phyloP scores from a whole-genome alignment of 2,797 vertebrate genomes.

The Microchirus variegatus region DNA sequence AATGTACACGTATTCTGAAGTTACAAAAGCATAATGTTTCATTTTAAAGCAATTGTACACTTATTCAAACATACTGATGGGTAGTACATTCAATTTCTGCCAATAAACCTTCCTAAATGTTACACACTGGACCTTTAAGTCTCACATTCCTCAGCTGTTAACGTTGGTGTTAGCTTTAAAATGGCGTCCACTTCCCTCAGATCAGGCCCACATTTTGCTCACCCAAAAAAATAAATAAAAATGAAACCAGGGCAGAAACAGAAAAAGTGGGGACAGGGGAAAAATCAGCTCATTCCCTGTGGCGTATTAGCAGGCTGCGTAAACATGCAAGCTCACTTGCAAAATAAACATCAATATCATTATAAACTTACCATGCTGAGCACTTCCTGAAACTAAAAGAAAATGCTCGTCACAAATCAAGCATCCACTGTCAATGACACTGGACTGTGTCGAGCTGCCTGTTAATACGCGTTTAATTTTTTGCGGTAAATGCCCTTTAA shows the following conservation, averaged over 20 bases:
- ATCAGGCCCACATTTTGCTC: conserved; percentile 53
- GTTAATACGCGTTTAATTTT: not conserved
- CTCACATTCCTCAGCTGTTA: conserved; percentile 15
- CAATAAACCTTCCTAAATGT: no score
- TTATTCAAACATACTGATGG: no score
- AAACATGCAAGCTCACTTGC: conserved; percentile 61
- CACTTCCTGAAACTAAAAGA: conserved; percentile 81
- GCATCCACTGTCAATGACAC: not conserved
- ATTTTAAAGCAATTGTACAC: no score
- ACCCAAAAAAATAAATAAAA: conserved; percentile 21
- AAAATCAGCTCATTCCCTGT: conserved; percentile 55
- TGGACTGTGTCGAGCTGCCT: not conserved
- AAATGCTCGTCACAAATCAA: conserved; percentile 60
- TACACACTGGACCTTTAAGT: not conserved
- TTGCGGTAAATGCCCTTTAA: not conserved
- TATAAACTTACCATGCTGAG: conserved; percentile 75
- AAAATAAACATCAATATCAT: conserved; percentile 25
- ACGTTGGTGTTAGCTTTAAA: conserved; percentile 40
- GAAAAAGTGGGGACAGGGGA: conserved; percentile 41
- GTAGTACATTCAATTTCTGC: no score
- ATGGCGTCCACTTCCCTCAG: conserved; percentile 27
- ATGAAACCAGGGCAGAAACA: conserved; percentile 40
- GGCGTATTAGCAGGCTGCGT: conserved; percentile 51
- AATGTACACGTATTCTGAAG: no score
- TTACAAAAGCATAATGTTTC: no score